phyloP scores from a whole-genome alignment of 2,888 invertebrate species.

The Volucella inanis region DNA sequence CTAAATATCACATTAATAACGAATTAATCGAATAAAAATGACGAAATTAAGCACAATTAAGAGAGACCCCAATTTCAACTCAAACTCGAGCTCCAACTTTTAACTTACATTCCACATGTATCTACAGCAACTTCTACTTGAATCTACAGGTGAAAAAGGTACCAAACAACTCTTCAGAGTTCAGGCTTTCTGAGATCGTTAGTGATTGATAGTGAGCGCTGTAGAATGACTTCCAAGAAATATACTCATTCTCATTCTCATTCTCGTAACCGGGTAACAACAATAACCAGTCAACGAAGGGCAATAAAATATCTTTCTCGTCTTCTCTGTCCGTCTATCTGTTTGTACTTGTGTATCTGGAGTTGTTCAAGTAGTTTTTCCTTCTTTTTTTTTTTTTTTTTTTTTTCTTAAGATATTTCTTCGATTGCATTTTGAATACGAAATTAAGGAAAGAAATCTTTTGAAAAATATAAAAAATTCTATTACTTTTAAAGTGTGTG shows the following conservation, averaged over 20 bases:
- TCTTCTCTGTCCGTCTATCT: conserved; percentile 21
- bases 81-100: neutral
- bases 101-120: neutral
- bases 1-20: conserved; percentile 57
- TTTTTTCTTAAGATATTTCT: no score
- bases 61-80: neutral
- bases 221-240: conserved; percentile 66
- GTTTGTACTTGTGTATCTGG: neutral
- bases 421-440: conserved; percentile 56
- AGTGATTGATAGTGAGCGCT: conserved; percentile 63
- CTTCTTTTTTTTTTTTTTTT: neutral
- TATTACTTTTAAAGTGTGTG: conserved; percentile 2
- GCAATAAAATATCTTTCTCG: conserved; percentile 50
- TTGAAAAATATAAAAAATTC: neutral
- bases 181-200: conserved; percentile 47
- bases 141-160: conserved; percentile 62
- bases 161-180: conserved; percentile 52
- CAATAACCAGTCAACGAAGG: conserved; percentile 47
- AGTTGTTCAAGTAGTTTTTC: conserved; percentile 17
- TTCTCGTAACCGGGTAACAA: conserved; percentile 18
- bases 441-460: conserved; percentile 37
- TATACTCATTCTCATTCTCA: conserved; percentile 12
- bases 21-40: conserved; percentile 48
- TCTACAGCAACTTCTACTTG: conserved; percentile 23
- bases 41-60: conserved; percentile 54